phyloP scores from a whole-genome alignment of 1,140 invertebrate genomes.

The Drosophila pseudoobscura region DNA sequence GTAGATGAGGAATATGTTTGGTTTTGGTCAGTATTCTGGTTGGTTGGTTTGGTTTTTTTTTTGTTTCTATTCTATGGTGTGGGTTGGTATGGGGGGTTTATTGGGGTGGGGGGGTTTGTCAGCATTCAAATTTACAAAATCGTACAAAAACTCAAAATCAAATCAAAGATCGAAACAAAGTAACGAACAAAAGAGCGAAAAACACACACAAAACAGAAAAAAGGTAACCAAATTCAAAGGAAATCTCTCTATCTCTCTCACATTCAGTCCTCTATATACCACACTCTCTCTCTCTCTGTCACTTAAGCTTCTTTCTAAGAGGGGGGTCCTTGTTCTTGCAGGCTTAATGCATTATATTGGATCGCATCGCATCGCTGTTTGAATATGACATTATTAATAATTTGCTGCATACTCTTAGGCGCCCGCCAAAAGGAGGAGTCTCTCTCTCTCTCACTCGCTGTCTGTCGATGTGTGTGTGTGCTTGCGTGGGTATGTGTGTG shows the following conservation, averaged over 20 bases:
- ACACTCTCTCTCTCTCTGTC: slow-evolving; percentile 23
- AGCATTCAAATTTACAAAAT: slow-evolving; percentile 80
- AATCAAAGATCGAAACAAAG: slow-evolving; percentile 24
- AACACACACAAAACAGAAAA: slow-evolving; percentile 15
- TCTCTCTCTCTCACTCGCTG: slow-evolving; percentile 13
- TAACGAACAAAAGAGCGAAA: slow-evolving; percentile 20
- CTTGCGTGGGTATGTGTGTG: slow-evolving; percentile 22
- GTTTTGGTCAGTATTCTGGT: slow-evolving; percentile 71
- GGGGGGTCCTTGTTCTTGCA: slow-evolving; percentile 36
- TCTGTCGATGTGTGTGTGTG: slow-evolving; percentile 24
- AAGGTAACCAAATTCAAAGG: slow-evolving; percentile 57
- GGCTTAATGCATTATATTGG: slow-evolving; percentile 79
- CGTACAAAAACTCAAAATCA: slow-evolving; percentile 22
- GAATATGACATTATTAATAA: slow-evolving; percentile 83
- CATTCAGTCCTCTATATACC: background rate
- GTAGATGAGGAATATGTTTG: slow-evolving; percentile 81
- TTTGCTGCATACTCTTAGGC: slow-evolving; percentile 76
- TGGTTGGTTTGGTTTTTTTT: slow-evolving; percentile 35
- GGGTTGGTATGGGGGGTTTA: slow-evolving; percentile 15
- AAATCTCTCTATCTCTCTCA: slow-evolving; percentile 19
- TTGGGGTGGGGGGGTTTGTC: slow-evolving; percentile 17
- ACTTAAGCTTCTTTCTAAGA: too few relatives aligned
- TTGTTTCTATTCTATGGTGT: slow-evolving; percentile 44
- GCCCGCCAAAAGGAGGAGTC: slow-evolving; percentile 28
- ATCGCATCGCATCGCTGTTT: slow-evolving; percentile 53